Evolutionary conservation across 64 coral and sea anemone species (phyloP).

Genomic region (Dendrophyllia cribrosa): DNA sequence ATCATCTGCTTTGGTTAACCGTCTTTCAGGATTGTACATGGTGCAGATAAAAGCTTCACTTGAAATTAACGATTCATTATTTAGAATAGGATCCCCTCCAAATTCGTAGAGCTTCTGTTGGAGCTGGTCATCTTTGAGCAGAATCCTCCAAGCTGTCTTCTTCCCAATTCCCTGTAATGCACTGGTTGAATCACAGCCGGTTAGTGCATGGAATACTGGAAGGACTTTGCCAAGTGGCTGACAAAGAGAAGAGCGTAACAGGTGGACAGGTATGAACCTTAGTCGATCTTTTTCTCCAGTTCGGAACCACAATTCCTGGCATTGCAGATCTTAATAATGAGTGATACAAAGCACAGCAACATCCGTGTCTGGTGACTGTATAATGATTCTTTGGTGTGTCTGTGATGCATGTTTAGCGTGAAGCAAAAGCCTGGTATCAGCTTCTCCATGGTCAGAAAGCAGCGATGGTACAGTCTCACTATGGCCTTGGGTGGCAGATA

Average conservation of each 20-base stretch:
- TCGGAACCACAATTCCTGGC: constrained; percentile 34
- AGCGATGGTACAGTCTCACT: not conserved
- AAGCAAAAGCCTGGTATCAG: no score
- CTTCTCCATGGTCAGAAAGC: not conserved
- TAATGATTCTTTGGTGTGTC: not conserved
- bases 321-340: not conserved
- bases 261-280: constrained; percentile 10
- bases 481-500: not conserved
- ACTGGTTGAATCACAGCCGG: no score
- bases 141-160: not conserved
- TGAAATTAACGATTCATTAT: not conserved
- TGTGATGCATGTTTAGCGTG: constrained; percentile 23
- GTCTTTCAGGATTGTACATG: not conserved
- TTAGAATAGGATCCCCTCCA: not conserved
- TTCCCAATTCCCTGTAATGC: constrained; percentile 33
- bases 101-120: not conserved
- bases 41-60: not conserved
- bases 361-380: constrained; percentile 13
- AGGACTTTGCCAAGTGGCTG: not conserved
- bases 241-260: not conserved
- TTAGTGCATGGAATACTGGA: no score
- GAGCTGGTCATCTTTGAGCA: not conserved
- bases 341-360: not conserved
- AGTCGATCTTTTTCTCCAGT: constrained; percentile 33
- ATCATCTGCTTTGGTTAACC: constrained; percentile 57